These are phyloP conservation scores for Hydropotes inermis DNA, from an alignment of 2,113 vertebrate species.

Conservation along the genomic window DNA sequence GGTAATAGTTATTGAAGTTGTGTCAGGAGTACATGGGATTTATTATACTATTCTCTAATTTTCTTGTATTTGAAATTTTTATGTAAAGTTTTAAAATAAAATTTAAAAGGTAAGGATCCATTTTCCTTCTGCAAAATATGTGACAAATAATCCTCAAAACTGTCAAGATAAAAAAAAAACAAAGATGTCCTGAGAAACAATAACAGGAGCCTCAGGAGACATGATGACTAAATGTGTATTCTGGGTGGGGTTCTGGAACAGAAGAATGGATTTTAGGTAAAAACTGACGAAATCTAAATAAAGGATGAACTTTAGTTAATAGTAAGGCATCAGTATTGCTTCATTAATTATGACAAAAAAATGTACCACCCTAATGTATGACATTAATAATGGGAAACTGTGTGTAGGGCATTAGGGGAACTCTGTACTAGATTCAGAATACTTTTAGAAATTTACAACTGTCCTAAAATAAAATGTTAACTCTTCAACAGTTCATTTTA, in stretches of 20 bases:
- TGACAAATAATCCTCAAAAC: neutral
- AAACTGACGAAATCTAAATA: neutral
- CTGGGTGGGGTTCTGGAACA: neutral
- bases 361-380: neutral
- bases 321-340: neutral
- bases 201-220: neutral
- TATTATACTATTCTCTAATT: neutral
- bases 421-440: neutral
- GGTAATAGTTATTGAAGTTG: neutral
- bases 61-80: neutral
- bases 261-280: neutral
- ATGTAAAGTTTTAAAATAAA: constrained; percentile 15
- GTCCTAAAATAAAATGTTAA: neutral
- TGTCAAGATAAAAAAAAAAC: neutral
- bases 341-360: neutral
- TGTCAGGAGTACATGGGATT: neutral
- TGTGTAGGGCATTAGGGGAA: neutral
- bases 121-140: constrained; percentile 9
- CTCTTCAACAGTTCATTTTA: neutral
- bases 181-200: neutral
- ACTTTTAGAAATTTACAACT: constrained; percentile 8
- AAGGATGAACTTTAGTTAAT: neutral
- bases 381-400: neutral
- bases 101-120: neutral
- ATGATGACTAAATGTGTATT: neutral